phyloP scores from a whole-genome alignment of 35 echinoderm and acorn worm species.

The Ptychodera flava region DNA sequence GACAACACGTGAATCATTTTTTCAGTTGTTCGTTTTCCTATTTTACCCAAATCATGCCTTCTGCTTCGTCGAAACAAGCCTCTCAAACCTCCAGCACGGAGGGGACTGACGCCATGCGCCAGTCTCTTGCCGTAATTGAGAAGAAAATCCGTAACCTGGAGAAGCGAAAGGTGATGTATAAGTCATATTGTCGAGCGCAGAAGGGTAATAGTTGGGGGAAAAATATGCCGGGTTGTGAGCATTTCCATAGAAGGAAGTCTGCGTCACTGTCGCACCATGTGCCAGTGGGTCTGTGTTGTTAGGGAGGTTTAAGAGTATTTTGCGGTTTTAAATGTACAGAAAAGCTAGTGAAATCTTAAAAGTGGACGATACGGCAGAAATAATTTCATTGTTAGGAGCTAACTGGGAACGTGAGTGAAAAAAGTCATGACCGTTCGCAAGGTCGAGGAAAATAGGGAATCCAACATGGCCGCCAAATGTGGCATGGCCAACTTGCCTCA shows the following conservation, averaged over 20 bases:
- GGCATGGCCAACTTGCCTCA: too few relatives aligned
- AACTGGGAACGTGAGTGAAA: too few relatives aligned
- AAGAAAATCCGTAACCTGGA: slow-evolving; percentile 83
- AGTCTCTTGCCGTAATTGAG: slow-evolving; percentile 47
- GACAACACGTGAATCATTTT: background rate
- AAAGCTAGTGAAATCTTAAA: too few relatives aligned
- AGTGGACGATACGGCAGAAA: too few relatives aligned
- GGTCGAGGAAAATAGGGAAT: too few relatives aligned
- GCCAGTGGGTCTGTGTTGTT: background rate
- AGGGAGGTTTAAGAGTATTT: too few relatives aligned
- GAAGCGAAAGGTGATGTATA: slow-evolving; percentile 81
- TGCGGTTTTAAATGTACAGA: too few relatives aligned
- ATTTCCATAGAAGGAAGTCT: background rate
- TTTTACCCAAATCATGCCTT: slow-evolving; percentile 45
- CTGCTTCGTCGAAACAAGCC: slow-evolving; percentile 82
- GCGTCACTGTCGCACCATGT: background rate
- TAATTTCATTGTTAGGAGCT: too few relatives aligned
- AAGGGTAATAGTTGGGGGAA: background rate
- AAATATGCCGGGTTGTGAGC: background rate
- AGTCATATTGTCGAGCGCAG: background rate
- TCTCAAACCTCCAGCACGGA: slow-evolving; percentile 58
- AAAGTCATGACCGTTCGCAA: too few relatives aligned
- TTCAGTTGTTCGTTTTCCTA: background rate
- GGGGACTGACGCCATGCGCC: slow-evolving; percentile 39
- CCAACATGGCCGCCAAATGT: too few relatives aligned